These are phyloP conservation scores for Drosophila mojavensis DNA, from an alignment of 1,140 invertebrate species.

Conservation along the genomic window DNA sequence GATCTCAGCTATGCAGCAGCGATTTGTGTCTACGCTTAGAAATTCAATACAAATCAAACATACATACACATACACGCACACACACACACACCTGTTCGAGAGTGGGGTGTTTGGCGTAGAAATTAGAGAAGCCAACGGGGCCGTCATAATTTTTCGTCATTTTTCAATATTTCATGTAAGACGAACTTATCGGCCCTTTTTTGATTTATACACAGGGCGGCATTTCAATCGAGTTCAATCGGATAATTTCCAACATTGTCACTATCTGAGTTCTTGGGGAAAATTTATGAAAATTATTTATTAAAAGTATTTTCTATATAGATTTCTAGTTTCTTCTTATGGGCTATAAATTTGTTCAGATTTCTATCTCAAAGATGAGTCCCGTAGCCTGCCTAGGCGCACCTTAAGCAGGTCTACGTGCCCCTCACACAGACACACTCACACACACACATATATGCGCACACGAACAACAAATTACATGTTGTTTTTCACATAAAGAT, in stretches of 20 bases:
- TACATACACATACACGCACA: constrained; percentile 11
- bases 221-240: constrained; percentile 49
- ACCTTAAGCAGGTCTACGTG: constrained; percentile 47
- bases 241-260: not conserved
- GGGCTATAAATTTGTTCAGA: constrained; percentile 77
- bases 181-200: constrained; percentile 62
- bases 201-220: constrained; percentile 77
- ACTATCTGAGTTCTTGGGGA: constrained; percentile 4
- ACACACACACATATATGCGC: constrained; percentile 17
- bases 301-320: constrained; percentile 81
- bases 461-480: constrained; percentile 75
- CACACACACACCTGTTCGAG: not conserved
- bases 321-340: constrained; percentile 62
- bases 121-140: constrained; percentile 23
- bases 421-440: constrained; percentile 31
- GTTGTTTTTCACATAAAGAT: constrained; percentile 83
- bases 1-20: constrained; percentile 74
- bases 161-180: constrained; percentile 20
- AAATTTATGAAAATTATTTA: constrained; percentile 83
- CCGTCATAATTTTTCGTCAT: constrained; percentile 43
- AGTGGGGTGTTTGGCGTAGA: constrained; percentile 12
- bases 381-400: constrained; percentile 42
- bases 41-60: constrained; percentile 63
- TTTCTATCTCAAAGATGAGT: constrained; percentile 78
- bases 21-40: constrained; percentile 79